A percentile compares a stretch with the other conserved stretches of the same genome.
Evolutionary conservation across 2,888 invertebrate species (phyloP).

Genomic region (Apamea monoglypha): DNA sequence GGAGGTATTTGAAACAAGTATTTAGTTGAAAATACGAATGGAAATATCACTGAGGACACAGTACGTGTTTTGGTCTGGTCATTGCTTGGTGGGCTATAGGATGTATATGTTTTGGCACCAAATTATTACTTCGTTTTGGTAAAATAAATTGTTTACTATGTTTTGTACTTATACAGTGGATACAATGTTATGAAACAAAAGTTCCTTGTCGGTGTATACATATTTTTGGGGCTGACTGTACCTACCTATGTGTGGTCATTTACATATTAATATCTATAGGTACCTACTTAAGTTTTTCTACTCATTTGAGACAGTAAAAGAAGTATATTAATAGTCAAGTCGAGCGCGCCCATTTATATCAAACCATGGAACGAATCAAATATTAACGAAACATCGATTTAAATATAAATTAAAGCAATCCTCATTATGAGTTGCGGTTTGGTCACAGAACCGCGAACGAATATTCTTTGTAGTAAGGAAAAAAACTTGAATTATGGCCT

Average conservation of each 20-base stretch:
- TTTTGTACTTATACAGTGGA: not conserved
- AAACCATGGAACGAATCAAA: conserved; percentile 20
- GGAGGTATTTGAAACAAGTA: no score
- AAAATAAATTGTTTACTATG: not conserved
- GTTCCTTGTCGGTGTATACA: not conserved
- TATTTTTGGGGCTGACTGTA: not conserved
- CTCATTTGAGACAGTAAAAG: not conserved
- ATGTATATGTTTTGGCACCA: not conserved
- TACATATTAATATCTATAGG: conserved; percentile 16
- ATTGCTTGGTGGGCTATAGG: no score
- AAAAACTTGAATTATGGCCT: conserved; percentile 24
- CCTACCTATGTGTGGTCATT: conserved; percentile 5
- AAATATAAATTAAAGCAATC: conserved; percentile 39
- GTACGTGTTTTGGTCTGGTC: no score
- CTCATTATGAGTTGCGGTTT: not conserved
- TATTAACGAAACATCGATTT: conserved; percentile 13
- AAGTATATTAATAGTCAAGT: not conserved
- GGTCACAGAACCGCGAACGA: conserved; percentile 3
- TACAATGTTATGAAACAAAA: not conserved
- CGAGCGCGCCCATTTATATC: conserved; percentile 14
- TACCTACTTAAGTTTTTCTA: conserved; percentile 5
- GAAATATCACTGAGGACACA: no score
- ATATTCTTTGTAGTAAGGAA: not conserved
- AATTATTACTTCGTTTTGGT: not conserved
- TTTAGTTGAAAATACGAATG: no score